These are phyloP conservation scores for Tenualosa thibaudeaui DNA, from an alignment of 2,797 vertebrate species.

Conservation along the genomic window DNA sequence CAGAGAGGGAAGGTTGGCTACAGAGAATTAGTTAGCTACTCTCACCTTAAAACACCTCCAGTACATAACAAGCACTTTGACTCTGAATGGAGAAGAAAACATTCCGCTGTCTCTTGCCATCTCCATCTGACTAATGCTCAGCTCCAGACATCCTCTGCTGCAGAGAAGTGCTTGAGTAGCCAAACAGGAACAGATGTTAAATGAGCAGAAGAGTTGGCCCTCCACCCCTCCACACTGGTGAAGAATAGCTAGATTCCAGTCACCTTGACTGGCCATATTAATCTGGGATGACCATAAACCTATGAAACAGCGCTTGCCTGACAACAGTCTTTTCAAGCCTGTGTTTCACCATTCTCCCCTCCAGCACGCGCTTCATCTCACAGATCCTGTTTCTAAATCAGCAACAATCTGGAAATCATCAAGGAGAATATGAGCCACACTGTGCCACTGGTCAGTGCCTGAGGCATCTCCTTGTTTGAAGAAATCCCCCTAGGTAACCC, in stretches of 20 bases:
- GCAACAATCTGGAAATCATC: not conserved
- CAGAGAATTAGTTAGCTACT: not conserved
- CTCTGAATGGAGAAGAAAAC: not conserved
- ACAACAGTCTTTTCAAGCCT: not conserved
- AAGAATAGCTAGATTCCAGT: conserved; percentile 36
- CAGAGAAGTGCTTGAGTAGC: conserved; percentile 42
- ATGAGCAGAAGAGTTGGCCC: conserved; percentile 45
- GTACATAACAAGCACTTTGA: not conserved
- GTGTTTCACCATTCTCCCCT: not conserved
- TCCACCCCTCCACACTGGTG: conserved; percentile 36
- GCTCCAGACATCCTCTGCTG: conserved; percentile 34
- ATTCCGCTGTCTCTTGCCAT: not conserved
- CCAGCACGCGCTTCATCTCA: not conserved
- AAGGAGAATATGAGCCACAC: not conserved
- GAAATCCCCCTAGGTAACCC: no score
- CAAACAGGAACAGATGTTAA: conserved; percentile 49
- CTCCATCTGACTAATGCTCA: conserved; percentile 3
- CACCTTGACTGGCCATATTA: conserved; percentile 21
- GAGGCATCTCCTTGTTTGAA: not conserved
- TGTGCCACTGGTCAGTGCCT: not conserved
- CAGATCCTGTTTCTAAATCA: not conserved
- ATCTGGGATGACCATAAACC: conserved; percentile 38
- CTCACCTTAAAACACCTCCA: not conserved
- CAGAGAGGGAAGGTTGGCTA: not conserved
- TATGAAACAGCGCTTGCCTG: conserved; percentile 12